Conservation (phyloP, 2,888 invertebrate genomes). For the Gibbula magus region DNA sequence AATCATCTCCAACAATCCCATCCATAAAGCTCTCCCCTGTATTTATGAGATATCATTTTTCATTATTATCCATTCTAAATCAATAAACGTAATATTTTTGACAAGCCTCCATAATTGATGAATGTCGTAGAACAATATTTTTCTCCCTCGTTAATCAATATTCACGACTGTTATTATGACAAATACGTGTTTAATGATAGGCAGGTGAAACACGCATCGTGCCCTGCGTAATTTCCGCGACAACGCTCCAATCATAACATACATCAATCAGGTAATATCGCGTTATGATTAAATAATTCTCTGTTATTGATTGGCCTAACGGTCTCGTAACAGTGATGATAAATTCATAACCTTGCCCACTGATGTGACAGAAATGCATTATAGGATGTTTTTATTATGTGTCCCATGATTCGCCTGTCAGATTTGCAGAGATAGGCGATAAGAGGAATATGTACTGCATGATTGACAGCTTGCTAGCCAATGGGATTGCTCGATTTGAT, state of each 20-base stretch:
- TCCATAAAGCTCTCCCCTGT: background rate
- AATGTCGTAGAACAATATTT: conserved; percentile 2
- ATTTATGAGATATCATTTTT: background rate
- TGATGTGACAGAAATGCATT: background rate
- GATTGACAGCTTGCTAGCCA: background rate
- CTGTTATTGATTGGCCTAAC: background rate
- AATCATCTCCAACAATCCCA: background rate
- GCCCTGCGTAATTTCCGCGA: background rate
- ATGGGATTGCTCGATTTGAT: too few relatives aligned
- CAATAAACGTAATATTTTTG: background rate
- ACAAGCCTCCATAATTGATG: conserved; percentile 5
- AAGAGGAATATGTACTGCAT: background rate
- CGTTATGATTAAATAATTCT: conserved; percentile 16
- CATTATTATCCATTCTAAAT: background rate
- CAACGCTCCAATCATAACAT: conserved; percentile 10
- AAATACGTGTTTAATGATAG: conserved; percentile 18
- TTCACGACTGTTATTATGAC: conserved; percentile 8
- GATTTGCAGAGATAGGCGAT: background rate
- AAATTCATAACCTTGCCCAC: background rate
- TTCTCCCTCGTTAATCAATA: background rate
- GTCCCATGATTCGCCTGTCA: background rate
- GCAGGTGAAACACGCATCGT: background rate
- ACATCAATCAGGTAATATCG: conserved; percentile 7
- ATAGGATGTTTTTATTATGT: background rate
- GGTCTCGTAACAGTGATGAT: background rate